Percentiles rank a stretch among this genome's conserved stretches.
Evolutionary conservation across 1,140 invertebrate species (phyloP).

Genomic region (Zophobas morio): DNA sequence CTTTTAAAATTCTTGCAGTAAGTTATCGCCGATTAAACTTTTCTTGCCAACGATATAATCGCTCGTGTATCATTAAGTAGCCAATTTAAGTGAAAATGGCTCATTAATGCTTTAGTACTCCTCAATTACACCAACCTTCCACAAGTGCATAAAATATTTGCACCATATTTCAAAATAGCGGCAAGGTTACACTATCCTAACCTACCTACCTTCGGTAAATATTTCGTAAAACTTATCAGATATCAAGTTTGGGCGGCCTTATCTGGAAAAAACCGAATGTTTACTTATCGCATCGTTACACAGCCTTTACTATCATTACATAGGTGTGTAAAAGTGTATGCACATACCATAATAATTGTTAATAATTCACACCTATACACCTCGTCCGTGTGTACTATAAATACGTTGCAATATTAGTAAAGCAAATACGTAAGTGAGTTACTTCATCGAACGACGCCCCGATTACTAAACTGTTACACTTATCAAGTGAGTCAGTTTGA

Average conservation of each 20-base stretch:
- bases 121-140: too few relatives aligned
- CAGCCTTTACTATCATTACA: conserved; percentile 11
- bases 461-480: not conserved
- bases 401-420: conserved; percentile 24
- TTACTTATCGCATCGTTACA: conserved; percentile 20
- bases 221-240: not conserved
- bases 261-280: conserved; percentile 6
- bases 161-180: too few relatives aligned
- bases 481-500: not conserved
- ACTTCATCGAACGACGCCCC: not conserved
- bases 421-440: conserved; percentile 16
- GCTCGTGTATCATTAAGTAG: too few relatives aligned
- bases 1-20: too few relatives aligned
- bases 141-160: too few relatives aligned
- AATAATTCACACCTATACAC: conserved; percentile 38
- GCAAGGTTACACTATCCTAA: not conserved
- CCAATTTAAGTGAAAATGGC: too few relatives aligned
- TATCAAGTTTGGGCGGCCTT: conserved; percentile 4
- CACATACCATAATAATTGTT: conserved; percentile 35
- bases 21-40: too few relatives aligned
- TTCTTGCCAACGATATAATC: too few relatives aligned
- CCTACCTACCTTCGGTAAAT: not conserved
- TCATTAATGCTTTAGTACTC: too few relatives aligned
- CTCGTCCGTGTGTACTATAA: conserved; percentile 15
- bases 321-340: conserved; percentile 32